phyloP scores from a whole-genome alignment of 2,797 vertebrate genomes.

The Steatocranus sp. region DNA sequence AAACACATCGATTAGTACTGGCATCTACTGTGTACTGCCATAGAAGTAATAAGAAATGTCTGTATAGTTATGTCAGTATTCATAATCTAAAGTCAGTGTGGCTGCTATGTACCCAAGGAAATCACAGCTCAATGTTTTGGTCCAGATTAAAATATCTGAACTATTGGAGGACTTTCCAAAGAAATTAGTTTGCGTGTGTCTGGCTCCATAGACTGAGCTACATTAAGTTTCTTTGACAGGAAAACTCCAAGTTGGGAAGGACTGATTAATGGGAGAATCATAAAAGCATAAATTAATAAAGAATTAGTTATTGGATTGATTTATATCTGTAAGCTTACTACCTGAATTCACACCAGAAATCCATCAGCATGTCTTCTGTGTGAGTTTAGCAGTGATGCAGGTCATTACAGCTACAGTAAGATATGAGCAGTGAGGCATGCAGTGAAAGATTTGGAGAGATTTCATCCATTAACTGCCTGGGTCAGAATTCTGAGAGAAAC shows the following conservation, averaged over 20 bases:
- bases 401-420: neutral
- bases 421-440: neutral
- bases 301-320: neutral
- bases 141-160: neutral
- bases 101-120: accelerated
- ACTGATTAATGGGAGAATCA: neutral
- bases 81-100: accelerated
- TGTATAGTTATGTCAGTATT: neutral
- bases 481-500: neutral
- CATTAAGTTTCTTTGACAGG: neutral
- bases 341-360: neutral
- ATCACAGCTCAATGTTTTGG: neutral
- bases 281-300: neutral
- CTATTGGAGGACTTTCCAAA: neutral
- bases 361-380: neutral
- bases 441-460: neutral
- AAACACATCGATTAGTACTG: neutral
- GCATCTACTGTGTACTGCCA: neutral
- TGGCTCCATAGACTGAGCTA: neutral
- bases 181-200: accelerated
- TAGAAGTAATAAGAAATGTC: neutral
- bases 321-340: accelerated
- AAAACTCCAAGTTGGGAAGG: neutral
- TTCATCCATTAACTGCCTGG: neutral
- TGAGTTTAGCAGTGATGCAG: neutral